Evolutionary conservation across 1,140 invertebrate species (phyloP).

Genomic region (Phymorhynchus buccinoides): DNA sequence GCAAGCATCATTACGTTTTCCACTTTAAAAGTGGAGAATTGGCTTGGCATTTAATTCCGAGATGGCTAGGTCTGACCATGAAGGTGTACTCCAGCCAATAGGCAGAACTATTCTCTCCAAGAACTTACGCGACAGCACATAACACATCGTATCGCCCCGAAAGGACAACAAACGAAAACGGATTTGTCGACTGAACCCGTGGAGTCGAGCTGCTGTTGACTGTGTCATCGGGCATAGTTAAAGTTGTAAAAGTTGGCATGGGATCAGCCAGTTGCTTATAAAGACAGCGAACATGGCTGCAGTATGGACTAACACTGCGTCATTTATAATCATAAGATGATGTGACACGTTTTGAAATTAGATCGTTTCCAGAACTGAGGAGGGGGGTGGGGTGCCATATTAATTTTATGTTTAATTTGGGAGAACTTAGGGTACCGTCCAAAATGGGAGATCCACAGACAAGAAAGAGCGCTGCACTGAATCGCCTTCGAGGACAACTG

Average conservation of each 20-base stretch:
- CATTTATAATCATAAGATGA: conserved; percentile 20
- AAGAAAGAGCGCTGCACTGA: conserved; percentile 63
- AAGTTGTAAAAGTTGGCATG: conserved; percentile 25
- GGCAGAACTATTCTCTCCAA: conserved; percentile 27
- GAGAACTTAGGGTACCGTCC: neutral
- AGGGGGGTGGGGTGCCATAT: conserved; percentile 26
- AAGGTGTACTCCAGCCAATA: conserved; percentile 33
- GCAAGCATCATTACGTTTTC: conserved; percentile 26
- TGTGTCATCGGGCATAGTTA: neutral
- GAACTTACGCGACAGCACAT: conserved; percentile 28
- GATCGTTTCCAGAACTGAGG: conserved; percentile 9
- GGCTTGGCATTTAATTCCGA: conserved; percentile 27
- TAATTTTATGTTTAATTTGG: neutral
- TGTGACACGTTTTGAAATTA: conserved; percentile 1
- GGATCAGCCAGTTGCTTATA: conserved; percentile 2
- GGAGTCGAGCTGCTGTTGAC: neutral
- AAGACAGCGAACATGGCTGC: conserved; percentile 27
- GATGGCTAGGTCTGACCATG: conserved; percentile 32
- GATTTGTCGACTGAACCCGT: conserved; percentile 19
- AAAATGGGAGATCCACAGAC: conserved; percentile 67
- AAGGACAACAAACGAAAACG: conserved; percentile 30
- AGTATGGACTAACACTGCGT: conserved; percentile 1
- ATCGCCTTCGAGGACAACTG: conserved; percentile 65
- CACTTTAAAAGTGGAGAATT: conserved; percentile 30
- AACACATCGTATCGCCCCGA: conserved; percentile 12